Evolutionary conservation across 2,797 vertebrate genomes (phyloP), one percentile per base, ranked within the genome.

Genomic region (Spinus pinus): DNA sequence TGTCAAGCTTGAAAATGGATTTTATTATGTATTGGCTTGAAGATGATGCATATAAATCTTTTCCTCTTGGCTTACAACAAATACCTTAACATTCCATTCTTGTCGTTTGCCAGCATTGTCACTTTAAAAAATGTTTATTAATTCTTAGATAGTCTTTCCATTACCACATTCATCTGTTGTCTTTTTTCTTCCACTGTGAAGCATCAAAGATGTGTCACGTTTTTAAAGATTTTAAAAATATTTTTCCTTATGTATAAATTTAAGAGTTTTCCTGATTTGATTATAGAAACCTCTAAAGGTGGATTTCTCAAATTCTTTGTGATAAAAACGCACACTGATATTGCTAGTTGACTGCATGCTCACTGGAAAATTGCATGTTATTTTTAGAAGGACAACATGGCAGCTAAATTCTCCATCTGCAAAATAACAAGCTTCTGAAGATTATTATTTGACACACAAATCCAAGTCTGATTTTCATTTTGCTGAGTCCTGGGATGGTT

Each of bases 41-140:
- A 93, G 47, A 81, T 56, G 35, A 96, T 95, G 88, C 88, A 97
- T 96, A 93, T 96, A 98, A 98, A 94, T 96, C 4, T 98, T 99
- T 99, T 98, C 98, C 98, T 99, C 98, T 98, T 98, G 98, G 96
- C 96, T 98, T 97, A 98, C 98, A 98, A 98, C 98, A 98, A 98
- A 98, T 98, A 99, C 98, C 98, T 99, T 99, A 99, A 98, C 80
- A 93, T 98, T 98, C 98, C 98, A 96, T 97, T 98, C 98, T 98
- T 97, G 85, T 87, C 22, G 22, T 93, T 93, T 95, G 84, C 93
- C 92, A 91, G 57, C 89, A 86, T 90, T 90, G 70, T 91, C 70
- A 90, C 54, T 92, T 95, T 41, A 77, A 86, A 77, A 75, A 80
- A 66, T 10, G 61, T 54, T 4, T 0, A 72, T 93, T 83, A 70